These are phyloP conservation scores for Sympetrum striolatum DNA, from an alignment of 2,888 invertebrate genomes.

Conservation along the genomic window DNA sequence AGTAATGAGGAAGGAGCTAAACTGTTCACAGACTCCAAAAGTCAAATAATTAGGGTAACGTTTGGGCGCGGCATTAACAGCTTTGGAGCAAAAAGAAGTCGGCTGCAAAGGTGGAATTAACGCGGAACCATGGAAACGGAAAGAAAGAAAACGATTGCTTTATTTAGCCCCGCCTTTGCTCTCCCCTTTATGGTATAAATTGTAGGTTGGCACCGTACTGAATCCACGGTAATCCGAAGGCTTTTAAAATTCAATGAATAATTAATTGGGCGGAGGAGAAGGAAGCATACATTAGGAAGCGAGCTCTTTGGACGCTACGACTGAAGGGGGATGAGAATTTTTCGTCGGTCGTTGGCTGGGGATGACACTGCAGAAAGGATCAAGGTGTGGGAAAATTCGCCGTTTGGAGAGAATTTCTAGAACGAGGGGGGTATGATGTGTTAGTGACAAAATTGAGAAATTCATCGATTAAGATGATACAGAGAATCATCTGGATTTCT, in stretches of 20 bases:
- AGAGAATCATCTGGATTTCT: too few relatives aligned
- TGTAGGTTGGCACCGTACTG: background rate
- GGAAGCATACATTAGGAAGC: background rate
- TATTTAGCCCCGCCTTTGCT: background rate
- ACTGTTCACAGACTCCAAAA: background rate
- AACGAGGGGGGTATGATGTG: too few relatives aligned
- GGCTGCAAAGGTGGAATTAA: background rate
- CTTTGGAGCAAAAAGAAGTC: background rate
- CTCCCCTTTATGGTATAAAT: background rate
- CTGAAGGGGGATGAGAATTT: background rate
- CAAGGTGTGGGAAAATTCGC: too few relatives aligned
- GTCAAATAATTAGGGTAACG: background rate
- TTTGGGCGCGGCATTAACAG: background rate
- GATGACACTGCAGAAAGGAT: too few relatives aligned
- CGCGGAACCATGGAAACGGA: background rate
- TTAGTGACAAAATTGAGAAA: too few relatives aligned
- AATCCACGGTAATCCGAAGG: background rate
- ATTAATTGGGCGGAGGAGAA: background rate
- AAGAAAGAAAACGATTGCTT: background rate
- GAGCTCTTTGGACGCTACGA: background rate
- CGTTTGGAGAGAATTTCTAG: too few relatives aligned
- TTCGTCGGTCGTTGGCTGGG: background rate
- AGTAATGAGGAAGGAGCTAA: background rate
- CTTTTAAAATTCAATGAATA: background rate
- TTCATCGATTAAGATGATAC: too few relatives aligned